These are phyloP conservation scores for Timandra comae DNA, from an alignment of 2,888 invertebrate genomes.

Conservation along the genomic window DNA sequence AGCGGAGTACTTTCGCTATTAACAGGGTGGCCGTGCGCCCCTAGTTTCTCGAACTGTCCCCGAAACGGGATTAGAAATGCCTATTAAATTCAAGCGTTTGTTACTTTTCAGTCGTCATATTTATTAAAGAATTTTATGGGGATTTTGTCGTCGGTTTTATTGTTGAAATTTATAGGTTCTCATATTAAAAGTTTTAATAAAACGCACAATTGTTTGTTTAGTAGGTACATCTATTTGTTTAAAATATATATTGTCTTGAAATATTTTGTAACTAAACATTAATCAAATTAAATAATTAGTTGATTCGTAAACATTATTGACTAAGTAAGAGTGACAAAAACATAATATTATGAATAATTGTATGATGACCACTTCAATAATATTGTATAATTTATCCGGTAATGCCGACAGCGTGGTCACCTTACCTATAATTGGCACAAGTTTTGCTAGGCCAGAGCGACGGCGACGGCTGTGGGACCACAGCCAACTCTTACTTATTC, in stretches of 20 bases:
- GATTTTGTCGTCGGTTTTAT: constrained; percentile 13
- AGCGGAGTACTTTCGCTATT: constrained; percentile 59
- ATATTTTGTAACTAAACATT: too few relatives aligned
- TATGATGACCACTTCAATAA: too few relatives aligned
- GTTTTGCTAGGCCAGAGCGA: constrained; percentile 48
- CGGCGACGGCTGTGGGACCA: constrained; percentile 49
- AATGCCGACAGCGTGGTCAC: constrained; percentile 35
- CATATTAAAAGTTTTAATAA: too few relatives aligned
- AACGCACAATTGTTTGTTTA: too few relatives aligned
- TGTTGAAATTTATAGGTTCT: constrained; percentile 7
- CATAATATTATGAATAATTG: too few relatives aligned
- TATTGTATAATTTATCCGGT: too few relatives aligned
- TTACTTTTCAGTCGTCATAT: constrained; percentile 24
- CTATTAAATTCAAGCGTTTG: constrained; percentile 38
- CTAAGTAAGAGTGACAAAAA: too few relatives aligned
- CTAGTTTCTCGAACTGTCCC: constrained; percentile 44
- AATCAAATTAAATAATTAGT: too few relatives aligned
- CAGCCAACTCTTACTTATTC: constrained; percentile 64
- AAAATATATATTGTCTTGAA: too few relatives aligned
- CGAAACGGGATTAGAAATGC: constrained; percentile 43
- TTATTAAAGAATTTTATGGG: constrained; percentile 24
- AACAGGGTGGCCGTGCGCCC: constrained; percentile 50
- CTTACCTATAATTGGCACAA: constrained; percentile 56
- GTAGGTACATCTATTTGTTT: too few relatives aligned
- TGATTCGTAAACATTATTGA: too few relatives aligned